Base-by-base conservation (phyloP, 2,797 vertebrate genomes). In the Rhinoraja longicauda region DNA sequence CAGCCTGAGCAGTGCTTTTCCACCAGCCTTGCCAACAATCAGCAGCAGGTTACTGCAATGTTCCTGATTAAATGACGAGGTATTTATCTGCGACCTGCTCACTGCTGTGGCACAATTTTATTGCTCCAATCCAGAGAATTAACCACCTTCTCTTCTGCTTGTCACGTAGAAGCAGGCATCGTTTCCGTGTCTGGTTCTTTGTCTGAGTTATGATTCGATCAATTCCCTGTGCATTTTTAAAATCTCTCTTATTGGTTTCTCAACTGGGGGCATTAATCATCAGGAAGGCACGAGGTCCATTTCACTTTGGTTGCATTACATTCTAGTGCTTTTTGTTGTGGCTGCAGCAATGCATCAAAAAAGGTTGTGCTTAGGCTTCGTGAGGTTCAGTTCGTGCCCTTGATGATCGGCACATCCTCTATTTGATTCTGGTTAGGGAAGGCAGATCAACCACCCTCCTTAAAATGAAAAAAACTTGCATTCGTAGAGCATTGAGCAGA, bases 71-170 rank as follows among this genome's bases (percentile, higher is more conserved):
- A 13, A 17, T 13, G 62, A 57, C 57, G 19, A 32, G 29, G 29
- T 62, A 64, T 64, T 86, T 86, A 64, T 62, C 57, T 59, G 57
- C 29, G 57, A 86, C 86, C 26, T 32, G 29, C 57, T 64, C 82
- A 29, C 82, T 2, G 82, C 82, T n/a, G 57, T 64, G 57, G n/a
- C 57, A 86, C 59, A 13, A 29, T 62, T 62, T 86, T 64, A 64
- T 86, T 86, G 29, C 57, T 86, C 57, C 82, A 86, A 62, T n/a
- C n/a, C 57, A 62, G 82, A 86, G 57, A 86, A 86, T 86, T 86
- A 86, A 86, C 17, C 86, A n/a, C 4, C 29, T 86, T 57, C 29
- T 19, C 57, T 7, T 62, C 7, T 86, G 82, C 29, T 62, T 64
- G 82, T 64, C 82, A 64, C 82, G 6, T 29, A 19, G n/a, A 86